These are phyloP conservation scores for Leucoma salicis DNA, from an alignment of 2,888 invertebrate genomes.

Conservation along the genomic window DNA sequence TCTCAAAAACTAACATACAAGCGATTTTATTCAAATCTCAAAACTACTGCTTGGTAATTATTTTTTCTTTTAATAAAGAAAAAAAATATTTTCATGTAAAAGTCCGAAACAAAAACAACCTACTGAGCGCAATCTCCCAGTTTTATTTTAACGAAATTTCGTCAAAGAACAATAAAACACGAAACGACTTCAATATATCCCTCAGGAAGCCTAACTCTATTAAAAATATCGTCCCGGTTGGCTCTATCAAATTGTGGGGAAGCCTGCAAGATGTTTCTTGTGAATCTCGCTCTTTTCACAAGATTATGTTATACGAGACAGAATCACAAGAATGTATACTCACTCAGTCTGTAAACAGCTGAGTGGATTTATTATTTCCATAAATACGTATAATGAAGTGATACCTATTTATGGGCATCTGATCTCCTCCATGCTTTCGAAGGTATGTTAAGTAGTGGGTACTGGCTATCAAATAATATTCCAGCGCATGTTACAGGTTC, in stretches of 20 bases:
- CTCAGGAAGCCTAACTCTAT: slow-evolving; percentile 38
- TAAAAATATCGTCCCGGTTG: slow-evolving; percentile 44
- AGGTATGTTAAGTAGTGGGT: too few species aligned
- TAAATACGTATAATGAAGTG: too few species aligned
- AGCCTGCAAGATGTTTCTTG: slow-evolving; percentile 61
- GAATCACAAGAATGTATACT: slow-evolving; percentile 49
- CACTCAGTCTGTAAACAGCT: slow-evolving; percentile 36
- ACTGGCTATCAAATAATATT: too few species aligned
- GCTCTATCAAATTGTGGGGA: slow-evolving; percentile 60
- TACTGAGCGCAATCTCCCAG: slow-evolving; percentile 24
- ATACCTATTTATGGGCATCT: too few species aligned
- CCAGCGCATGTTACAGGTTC: too few species aligned
- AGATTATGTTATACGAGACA: slow-evolving; percentile 74
- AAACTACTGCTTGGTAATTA: neutral
- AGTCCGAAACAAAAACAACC: slow-evolving; percentile 16
- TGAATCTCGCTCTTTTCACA: slow-evolving; percentile 63
- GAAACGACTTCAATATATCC: slow-evolving; percentile 29
- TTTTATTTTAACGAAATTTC: slow-evolving; percentile 35
- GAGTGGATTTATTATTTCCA: neutral
- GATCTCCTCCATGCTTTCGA: too few species aligned
- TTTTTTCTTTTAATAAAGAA: neutral
- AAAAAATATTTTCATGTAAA: neutral
- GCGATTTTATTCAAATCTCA: too few species aligned
- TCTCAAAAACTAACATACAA: too few species aligned
- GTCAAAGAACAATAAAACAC: slow-evolving; percentile 34